Evolutionary conservation across 2,888 invertebrate genomes (phyloP).

Genomic region (Azorinus chamasolen): DNA sequence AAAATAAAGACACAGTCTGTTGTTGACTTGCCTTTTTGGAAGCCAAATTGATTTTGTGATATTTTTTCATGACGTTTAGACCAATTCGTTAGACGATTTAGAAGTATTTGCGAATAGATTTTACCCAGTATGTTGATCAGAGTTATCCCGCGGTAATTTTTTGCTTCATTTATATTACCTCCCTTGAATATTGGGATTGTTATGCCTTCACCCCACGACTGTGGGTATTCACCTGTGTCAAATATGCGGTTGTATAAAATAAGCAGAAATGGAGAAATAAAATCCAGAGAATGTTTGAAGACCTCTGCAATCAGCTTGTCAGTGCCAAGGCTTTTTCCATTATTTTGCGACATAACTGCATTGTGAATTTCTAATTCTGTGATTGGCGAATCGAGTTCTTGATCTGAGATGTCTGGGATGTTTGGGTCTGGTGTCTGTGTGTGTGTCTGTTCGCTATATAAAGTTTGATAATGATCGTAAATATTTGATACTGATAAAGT

Average conservation of each 20-base stretch:
- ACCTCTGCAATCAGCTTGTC: conserved; percentile 1
- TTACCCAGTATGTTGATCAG: too few relatives aligned
- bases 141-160: too few relatives aligned
- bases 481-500: background rate
- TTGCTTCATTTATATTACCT: background rate
- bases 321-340: conserved; percentile 22
- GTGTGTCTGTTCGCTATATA: background rate
- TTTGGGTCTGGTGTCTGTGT: too few relatives aligned
- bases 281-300: conserved; percentile 15
- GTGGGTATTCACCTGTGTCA: conserved; percentile 6
- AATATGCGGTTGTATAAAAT: conserved; percentile 7
- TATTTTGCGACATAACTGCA: conserved; percentile 15
- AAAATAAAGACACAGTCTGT: conserved; percentile 14
- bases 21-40: too few relatives aligned
- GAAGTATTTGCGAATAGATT: too few relatives aligned
- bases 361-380: conserved; percentile 10
- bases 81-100: conserved; percentile 12
- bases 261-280: conserved; percentile 11
- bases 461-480: conserved; percentile 10
- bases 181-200: too few relatives aligned
- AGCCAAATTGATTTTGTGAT: too few relatives aligned
- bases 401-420: too few relatives aligned
- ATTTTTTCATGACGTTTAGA: background rate
- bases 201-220: conserved; percentile 23
- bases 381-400: conserved; percentile 5